Conservation (phyloP, 2,888 invertebrate genomes). For the Spisula subtruncata region DNA sequence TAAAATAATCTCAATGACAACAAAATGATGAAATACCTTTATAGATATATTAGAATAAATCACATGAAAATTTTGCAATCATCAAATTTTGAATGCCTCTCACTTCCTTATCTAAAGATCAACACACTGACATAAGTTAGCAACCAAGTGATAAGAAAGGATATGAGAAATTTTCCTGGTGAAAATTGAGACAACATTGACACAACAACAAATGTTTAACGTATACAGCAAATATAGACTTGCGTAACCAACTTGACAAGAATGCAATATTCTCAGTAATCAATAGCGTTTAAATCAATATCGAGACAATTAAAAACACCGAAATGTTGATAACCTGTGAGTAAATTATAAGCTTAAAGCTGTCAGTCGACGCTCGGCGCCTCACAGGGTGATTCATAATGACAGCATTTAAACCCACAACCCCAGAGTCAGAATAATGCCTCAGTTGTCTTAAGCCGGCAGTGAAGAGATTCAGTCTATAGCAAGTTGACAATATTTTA, state of each 20-base stretch:
- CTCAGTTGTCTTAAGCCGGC: too few relatives aligned
- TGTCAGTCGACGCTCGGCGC: not conserved
- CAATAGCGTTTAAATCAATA: constrained; percentile 64
- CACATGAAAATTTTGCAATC: not conserved
- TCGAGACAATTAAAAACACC: constrained; percentile 42
- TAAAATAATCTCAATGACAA: not conserved
- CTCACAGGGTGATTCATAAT: too few relatives aligned
- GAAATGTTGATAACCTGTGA: not conserved
- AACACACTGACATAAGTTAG: not conserved
- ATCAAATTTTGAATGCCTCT: not conserved
- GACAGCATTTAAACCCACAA: too few relatives aligned
- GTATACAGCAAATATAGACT: constrained; percentile 13
- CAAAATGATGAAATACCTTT: not conserved
- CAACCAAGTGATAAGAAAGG: not conserved
- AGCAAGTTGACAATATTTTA: too few relatives aligned
- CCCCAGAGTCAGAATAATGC: too few relatives aligned
- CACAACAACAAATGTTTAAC: not conserved
- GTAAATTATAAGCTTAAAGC: not conserved
- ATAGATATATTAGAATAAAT: not conserved
- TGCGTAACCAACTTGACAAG: constrained; percentile 62
- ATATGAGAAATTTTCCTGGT: not conserved
- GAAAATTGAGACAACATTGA: constrained; percentile 22
- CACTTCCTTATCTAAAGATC: not conserved
- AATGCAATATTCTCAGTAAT: constrained; percentile 54
- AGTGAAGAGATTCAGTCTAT: too few relatives aligned